Conservation (phyloP, 1,140 invertebrate species). For the Drosophila lacteicornis region DNA sequence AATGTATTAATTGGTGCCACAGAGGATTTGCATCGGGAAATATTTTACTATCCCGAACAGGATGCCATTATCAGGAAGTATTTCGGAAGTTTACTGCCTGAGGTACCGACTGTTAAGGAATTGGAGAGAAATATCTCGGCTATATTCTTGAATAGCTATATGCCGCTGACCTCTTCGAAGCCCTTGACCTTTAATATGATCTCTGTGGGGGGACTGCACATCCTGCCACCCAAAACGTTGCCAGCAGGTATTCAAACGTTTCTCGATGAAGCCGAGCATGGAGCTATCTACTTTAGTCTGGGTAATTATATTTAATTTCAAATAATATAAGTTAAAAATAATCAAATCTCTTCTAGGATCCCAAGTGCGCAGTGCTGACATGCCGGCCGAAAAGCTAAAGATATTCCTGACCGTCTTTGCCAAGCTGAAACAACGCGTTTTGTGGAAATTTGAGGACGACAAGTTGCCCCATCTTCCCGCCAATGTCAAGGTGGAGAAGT, state of each 20-base stretch:
- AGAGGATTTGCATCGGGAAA: slow-evolving; percentile 52
- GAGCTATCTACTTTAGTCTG: slow-evolving; percentile 87
- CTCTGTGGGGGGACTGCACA: slow-evolving; percentile 86
- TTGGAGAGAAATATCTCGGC: slow-evolving; percentile 86
- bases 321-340: background rate
- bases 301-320: slow-evolving; percentile 61
- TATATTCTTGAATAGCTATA: slow-evolving; percentile 86
- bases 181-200: slow-evolving; percentile 85
- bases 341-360: slow-evolving; percentile 34
- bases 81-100: slow-evolving; percentile 47
- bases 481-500: slow-evolving; percentile 87
- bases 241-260: slow-evolving; percentile 71
- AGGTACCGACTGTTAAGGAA: slow-evolving; percentile 82
- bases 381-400: slow-evolving; percentile 84
- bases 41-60: slow-evolving; percentile 59
- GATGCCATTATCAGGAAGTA: slow-evolving; percentile 71
- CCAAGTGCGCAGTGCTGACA: slow-evolving; percentile 75
- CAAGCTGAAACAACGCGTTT: slow-evolving; percentile 86
- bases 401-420: slow-evolving; percentile 86
- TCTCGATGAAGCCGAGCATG: slow-evolving; percentile 77
- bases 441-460: slow-evolving; percentile 88
- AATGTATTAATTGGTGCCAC: slow-evolving; percentile 35
- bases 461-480: slow-evolving; percentile 84
- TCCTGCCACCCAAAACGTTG: slow-evolving; percentile 74
- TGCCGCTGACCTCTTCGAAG: slow-evolving; percentile 82